Evolutionary conservation across 1,140 invertebrate genomes (phyloP), one percentile per base, ranked within the genome.

Genomic region (Colletes gigas): DNA sequence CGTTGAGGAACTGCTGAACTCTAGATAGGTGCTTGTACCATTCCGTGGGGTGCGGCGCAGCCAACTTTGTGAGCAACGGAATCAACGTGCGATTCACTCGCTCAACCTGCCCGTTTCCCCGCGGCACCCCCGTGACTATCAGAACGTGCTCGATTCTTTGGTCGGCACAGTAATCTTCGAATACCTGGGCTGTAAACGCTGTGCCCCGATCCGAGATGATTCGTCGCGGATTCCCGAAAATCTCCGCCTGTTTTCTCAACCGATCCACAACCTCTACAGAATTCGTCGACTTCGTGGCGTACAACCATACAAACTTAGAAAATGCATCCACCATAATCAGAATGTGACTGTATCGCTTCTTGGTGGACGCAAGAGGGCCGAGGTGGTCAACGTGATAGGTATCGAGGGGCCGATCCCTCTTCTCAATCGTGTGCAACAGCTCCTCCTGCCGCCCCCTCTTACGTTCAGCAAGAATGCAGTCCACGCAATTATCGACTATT

Each of bases 1-100:
- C 30, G 67, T 80, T 80, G 1, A 73, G 15, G 44, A 9, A 60
- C 59, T 68, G 54, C 44, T 80, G 70, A 1, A 39, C 63, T 2
- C 1, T 5, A 19, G 54, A 1, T 0, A 57, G 2, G 17, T 57
- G 19, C 9, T 17, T n/a, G 7, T 57, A 57, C 67, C 52, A 69
- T 1, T 69, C 7, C 0, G 10, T 15, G 0, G 12, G 19, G 0
- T 41, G 15, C 4, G 50, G 50, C 0, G 21, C 12, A 0, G 50
- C 3, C 10, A 59, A 9, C 8, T 71, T 71, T 0, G 68, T 44
- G 14, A 71, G 4, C 10, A 59, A 17, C 4, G 68, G 54, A 7
- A 71, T 59, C 3, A 74, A 5, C 7, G 19, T 63, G 1, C 71
- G 8, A 10, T 74, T 74, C 3, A 47, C 10, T 2, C 39, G 10